Evolutionary conservation across 2,113 vertebrate species (phyloP).

Genomic region (Pseudois nayaur): DNA sequence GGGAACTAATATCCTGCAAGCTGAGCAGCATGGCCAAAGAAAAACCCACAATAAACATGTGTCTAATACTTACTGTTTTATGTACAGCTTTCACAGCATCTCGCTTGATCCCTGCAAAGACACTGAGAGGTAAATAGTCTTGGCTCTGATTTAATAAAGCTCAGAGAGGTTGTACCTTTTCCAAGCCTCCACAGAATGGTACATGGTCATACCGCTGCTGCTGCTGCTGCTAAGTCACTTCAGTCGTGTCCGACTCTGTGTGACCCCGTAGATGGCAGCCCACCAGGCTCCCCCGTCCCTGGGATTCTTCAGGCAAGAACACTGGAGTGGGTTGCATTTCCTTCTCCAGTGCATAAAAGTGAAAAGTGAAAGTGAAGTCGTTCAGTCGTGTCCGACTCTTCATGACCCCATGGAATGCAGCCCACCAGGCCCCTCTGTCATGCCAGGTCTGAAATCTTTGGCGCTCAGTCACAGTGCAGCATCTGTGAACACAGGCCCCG

Average conservation of each 20-base stretch:
- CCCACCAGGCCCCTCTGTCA: not conserved
- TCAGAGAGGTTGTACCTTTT: not conserved
- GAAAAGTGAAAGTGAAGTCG: no score
- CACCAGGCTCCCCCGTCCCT: no score
- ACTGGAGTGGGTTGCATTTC: no score
- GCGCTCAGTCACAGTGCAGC: rapidly evolving
- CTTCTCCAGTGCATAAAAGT: no score
- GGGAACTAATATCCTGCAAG: not conserved
- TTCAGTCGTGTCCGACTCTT: no score
- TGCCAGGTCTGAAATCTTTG: not conserved
- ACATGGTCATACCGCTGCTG: not conserved
- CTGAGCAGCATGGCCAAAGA: not conserved
- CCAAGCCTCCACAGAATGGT: not conserved
- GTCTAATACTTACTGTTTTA: not conserved
- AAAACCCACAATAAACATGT: not conserved
- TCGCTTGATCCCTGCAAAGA: not conserved
- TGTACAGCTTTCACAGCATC: not conserved
- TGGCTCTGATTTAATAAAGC: not conserved
- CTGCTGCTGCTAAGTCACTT: no score
- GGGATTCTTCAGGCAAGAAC: no score
- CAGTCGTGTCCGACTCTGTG: no score
- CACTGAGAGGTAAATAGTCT: not conserved
- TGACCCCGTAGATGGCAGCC: no score
- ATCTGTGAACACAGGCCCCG: not conserved
- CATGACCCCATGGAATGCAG: no score